Percentiles rank a stretch among this genome's conserved stretches.
phyloP scores from a whole-genome alignment of 2,113 vertebrate species.

The Glaucidium brasilianum region DNA sequence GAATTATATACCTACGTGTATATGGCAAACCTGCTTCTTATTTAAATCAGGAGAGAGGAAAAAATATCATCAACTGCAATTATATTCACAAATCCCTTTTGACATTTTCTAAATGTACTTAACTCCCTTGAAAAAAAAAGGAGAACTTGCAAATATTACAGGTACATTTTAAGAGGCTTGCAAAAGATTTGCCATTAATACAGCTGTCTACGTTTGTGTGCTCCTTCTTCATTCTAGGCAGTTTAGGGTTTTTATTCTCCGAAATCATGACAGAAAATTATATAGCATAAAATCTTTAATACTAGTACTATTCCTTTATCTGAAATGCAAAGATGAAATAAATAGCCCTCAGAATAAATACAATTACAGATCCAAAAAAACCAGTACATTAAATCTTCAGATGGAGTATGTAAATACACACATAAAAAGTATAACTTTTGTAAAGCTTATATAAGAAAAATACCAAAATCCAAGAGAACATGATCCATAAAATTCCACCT shows the following conservation, averaged over 20 bases:
- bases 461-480: neutral
- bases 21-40: neutral
- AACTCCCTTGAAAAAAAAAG: neutral
- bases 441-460: neutral
- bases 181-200: neutral
- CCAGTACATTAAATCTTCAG: neutral
- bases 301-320: neutral
- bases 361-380: neutral
- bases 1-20: neutral
- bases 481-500: neutral
- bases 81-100: neutral
- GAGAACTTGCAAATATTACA: neutral
- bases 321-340: constrained; percentile 7
- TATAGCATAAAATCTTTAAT: neutral
- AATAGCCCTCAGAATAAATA: neutral
- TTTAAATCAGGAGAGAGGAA: neutral
- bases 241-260: neutral
- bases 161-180: neutral
- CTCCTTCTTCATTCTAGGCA: neutral
- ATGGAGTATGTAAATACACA: neutral
- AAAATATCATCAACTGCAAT: neutral
- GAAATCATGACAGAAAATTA: neutral
- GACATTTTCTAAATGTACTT: neutral
- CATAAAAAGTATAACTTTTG: neutral
- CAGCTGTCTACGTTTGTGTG: neutral